Base-by-base conservation (phyloP, 2,888 invertebrate species). In the Physocephala rufipes region DNA sequence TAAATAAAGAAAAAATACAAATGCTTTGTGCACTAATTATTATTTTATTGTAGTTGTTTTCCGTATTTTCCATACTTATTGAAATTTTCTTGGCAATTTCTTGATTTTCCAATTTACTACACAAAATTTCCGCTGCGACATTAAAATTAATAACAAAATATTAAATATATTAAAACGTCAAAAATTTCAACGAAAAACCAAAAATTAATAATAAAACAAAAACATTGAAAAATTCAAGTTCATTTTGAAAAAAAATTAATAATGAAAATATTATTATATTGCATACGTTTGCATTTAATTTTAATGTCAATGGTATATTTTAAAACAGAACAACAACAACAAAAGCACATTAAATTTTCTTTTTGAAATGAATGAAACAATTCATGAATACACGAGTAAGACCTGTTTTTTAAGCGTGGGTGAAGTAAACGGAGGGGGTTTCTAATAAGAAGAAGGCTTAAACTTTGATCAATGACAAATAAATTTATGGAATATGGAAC, bases 41-140 rank as follows among this genome's bases (percentile, higher is more conserved):
- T 9, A 36, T 36, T 7, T 36, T 7, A 4, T 36, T 9, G 36
- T 36, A 36, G 4, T 4, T 36, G 9, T 58, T 16, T 26, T 55
- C 13, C 9, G 36, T 36, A 36, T 36, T 36, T 36, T 36, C n/a
- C n/a, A n/a, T n/a, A n/a, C n/a, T 58, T 71, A 70, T 73, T 74
- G 66, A 67, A 63, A 62, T 75, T 66, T 70, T 67, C 73, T 63
- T 63, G 61, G 65, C 70, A 70, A 36, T 51, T 62, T 45, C 1
- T 43, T 43, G 1, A n/a, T 19, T 19, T 30, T 19, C 30, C 1
- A 19, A 19, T 19, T 19, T 36, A 43, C 5, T 13, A 62, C 19
- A 5, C 19, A 62, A 62, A 1, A 15, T 19, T 9, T 21, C 1
- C 9, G 0, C 43, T 19, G 12, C 16, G 43, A 45, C 19, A 43